Evolutionary conservation across 2,113 vertebrate genomes (phyloP).

Genomic region (Percina caprodes): DNA sequence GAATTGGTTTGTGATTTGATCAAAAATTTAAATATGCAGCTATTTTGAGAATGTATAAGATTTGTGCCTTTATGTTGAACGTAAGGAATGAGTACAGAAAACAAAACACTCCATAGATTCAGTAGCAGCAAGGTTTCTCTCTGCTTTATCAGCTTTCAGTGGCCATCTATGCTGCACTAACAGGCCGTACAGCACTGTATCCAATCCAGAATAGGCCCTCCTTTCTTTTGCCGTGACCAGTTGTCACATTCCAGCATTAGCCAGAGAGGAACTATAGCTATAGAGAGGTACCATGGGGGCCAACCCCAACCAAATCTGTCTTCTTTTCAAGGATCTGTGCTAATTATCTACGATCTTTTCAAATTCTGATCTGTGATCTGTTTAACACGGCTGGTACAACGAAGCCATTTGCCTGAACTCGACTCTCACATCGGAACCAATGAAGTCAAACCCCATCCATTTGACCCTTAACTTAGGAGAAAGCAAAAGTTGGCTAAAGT

Average conservation of each 20-base stretch:
- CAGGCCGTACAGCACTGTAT: constrained; percentile 61
- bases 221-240: constrained; percentile 77
- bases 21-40: constrained; percentile 47
- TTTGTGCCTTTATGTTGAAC: not conserved
- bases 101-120: constrained; percentile 18
- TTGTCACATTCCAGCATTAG: constrained; percentile 79
- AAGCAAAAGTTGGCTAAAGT: constrained; percentile 30
- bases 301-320: constrained; percentile 69
- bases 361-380: constrained; percentile 74
- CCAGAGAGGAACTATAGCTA: constrained; percentile 54
- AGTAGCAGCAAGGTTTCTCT: constrained; percentile 2
- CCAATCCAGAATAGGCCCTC: constrained; percentile 65
- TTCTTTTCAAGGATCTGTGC: constrained; percentile 66
- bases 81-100: constrained; percentile 21
- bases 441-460: constrained; percentile 57
- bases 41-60: constrained; percentile 45
- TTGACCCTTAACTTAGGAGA: constrained; percentile 57
- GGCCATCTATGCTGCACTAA: constrained; percentile 61
- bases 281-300: constrained; percentile 60
- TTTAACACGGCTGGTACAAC: constrained; percentile 67
- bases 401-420: constrained; percentile 61
- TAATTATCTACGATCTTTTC: constrained; percentile 75
- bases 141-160: constrained; percentile 42
- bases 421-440: constrained; percentile 52
- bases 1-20: constrained; percentile 49